These are phyloP conservation scores for Poecilia latipinna DNA, from an alignment of 2,113 vertebrate genomes.

Conservation along the genomic window DNA sequence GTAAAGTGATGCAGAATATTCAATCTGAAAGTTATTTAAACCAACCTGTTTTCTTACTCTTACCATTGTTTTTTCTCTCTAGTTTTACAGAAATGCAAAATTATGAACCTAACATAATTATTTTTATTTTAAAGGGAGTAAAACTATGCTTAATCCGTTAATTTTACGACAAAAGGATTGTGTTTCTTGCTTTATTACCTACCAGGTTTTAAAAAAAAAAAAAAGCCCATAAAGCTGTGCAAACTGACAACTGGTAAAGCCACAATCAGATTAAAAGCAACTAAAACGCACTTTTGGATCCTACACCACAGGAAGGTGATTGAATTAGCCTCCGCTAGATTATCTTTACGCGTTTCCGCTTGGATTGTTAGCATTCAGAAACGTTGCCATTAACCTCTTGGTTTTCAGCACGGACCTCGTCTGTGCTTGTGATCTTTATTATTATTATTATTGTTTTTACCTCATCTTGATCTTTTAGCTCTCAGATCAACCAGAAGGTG, in stretches of 20 bases:
- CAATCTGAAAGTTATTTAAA: not conserved
- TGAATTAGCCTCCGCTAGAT: too few relatives aligned
- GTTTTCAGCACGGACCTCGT: conserved; percentile 1
- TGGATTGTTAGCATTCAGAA: not conserved
- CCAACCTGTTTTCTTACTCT: too few relatives aligned
- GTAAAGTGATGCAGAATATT: not conserved
- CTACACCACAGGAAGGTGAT: too few relatives aligned
- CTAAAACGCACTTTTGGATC: too few relatives aligned
- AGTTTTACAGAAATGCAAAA: too few relatives aligned
- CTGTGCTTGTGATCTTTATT: conserved; percentile 14
- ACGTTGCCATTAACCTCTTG: not conserved
- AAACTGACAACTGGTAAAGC: not conserved
- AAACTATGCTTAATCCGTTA: too few relatives aligned
- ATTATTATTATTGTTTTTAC: not conserved
- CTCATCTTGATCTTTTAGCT: not conserved
- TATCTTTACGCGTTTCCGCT: not conserved
- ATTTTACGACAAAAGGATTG: not conserved
- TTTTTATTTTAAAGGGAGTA: too few relatives aligned
- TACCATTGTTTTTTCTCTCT: too few relatives aligned
- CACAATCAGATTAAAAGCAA: not conserved
- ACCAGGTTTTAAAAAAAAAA: not conserved
- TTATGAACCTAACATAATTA: too few relatives aligned
- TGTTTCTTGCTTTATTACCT: not conserved
- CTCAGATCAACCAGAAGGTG: conserved; percentile 15
- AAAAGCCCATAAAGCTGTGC: not conserved